Conservation (phyloP, 92 coral and sea anemone genomes). For the Siderastrea siderea region DNA sequence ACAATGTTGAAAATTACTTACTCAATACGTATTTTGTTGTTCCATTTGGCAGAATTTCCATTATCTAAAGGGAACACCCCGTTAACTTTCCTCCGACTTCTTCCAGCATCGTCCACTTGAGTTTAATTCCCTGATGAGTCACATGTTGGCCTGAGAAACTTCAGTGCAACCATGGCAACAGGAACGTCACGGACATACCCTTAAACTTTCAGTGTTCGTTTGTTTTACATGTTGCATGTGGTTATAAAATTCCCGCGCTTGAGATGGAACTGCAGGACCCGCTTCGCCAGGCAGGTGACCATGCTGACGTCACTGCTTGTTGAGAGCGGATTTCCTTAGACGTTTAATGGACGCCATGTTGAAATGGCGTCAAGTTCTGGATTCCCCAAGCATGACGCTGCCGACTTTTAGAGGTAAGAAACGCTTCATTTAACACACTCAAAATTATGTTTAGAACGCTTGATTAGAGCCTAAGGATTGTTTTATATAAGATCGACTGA, state of each 20-base stretch:
- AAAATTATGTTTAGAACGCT: not conserved
- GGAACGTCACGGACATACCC: constrained; percentile 10
- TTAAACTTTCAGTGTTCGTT: not conserved
- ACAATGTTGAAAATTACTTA: not conserved
- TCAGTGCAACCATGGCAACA: not conserved
- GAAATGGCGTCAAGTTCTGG: constrained; percentile 45
- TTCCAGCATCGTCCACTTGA: constrained; percentile 56
- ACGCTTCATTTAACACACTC: constrained; percentile 34
- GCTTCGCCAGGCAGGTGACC: constrained; percentile 27
- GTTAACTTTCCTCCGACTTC: not conserved
- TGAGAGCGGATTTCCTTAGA: constrained; percentile 1
- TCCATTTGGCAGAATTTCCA: constrained; percentile 53
- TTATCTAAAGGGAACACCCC: constrained; percentile 31
- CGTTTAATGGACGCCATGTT: constrained; percentile 34
- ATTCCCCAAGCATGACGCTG: constrained; percentile 47
- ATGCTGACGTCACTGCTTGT: constrained; percentile 46
- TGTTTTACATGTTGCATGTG: not conserved
- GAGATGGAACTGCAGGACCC: constrained; percentile 35
- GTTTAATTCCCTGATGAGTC: constrained; percentile 5
- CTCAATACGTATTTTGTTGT: constrained; percentile 34
- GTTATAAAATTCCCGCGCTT: not conserved
- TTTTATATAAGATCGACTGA: not conserved
- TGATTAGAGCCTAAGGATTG: not conserved
- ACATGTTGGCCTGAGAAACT: constrained; percentile 11
- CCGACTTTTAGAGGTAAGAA: constrained; percentile 49